phyloP scores from a whole-genome alignment of 1,140 invertebrate genomes.

The Tetranychus cinnabarinus region DNA sequence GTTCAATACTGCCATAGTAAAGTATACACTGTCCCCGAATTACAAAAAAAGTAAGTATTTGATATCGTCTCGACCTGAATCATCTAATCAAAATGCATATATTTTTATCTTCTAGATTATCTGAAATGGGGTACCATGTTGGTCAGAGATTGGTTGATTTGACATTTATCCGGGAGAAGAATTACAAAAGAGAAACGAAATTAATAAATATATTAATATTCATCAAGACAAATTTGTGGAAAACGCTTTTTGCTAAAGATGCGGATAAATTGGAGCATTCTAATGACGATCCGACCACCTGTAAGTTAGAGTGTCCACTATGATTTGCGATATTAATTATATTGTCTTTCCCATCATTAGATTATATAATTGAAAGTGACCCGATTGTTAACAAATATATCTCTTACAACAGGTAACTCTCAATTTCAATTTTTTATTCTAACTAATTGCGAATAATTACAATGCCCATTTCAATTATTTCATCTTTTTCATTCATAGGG shows the following conservation, averaged over 20 bases:
- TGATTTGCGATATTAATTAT: slow-evolving; percentile 5
- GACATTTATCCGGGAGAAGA: slow-evolving; percentile 72
- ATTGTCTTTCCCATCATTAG: slow-evolving; percentile 3
- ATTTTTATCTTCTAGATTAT: slow-evolving; percentile 33
- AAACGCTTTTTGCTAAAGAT: slow-evolving; percentile 87
- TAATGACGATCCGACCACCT: slow-evolving; percentile 64
- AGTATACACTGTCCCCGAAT: slow-evolving; percentile 75
- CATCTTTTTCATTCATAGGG: slow-evolving; percentile 47
- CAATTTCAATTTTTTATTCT: too few species aligned
- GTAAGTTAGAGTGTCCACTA: slow-evolving; percentile 1
- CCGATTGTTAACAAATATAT: slow-evolving; percentile 90
- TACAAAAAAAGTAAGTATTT: slow-evolving; percentile 57
- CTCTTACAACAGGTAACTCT: slow-evolving; percentile 26
- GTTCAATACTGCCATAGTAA: slow-evolving; percentile 94
- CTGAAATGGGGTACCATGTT: slow-evolving; percentile 81
- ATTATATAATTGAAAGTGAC: slow-evolving; percentile 97
- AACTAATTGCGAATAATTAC: too few species aligned
- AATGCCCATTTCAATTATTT: too few species aligned
- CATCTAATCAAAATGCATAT: neutral
- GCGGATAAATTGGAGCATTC: slow-evolving; percentile 95
- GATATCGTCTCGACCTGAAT: neutral
- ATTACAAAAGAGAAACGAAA: slow-evolving; percentile 84
- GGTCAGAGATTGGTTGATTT: slow-evolving; percentile 77
- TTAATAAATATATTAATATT: slow-evolving; percentile 81
- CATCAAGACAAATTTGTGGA: slow-evolving; percentile 90